A percentile compares a stretch with the other conserved stretches of the same genome.
These are phyloP conservation scores for Hydrolagus affinis DNA, from an alignment of 2,113 vertebrate species.

Conservation along the genomic window DNA sequence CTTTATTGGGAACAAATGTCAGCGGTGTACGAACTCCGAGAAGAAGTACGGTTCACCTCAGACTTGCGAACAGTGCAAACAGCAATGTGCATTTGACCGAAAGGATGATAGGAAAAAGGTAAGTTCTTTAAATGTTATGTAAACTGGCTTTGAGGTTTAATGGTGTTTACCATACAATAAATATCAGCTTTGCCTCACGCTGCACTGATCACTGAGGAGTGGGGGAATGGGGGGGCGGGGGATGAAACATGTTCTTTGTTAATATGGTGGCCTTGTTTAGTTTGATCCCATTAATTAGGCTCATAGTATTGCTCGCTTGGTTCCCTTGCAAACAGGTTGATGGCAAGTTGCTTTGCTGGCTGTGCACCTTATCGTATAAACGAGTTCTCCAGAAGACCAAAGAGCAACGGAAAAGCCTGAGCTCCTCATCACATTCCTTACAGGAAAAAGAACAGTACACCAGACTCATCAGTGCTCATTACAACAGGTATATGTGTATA, in stretches of 20 bases:
- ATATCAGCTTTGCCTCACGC: not conserved
- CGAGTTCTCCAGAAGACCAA: slow-evolving; percentile 66
- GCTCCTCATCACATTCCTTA: slow-evolving; percentile 56
- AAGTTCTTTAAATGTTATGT: slow-evolving; percentile 33
- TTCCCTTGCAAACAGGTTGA: slow-evolving; percentile 50
- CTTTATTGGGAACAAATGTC: slow-evolving; percentile 67
- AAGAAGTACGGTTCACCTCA: slow-evolving; percentile 64
- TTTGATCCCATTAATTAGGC: not conserved
- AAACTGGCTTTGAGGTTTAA: too few relatives aligned
- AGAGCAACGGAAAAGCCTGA: slow-evolving; percentile 62
- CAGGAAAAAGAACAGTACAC: slow-evolving; percentile 62
- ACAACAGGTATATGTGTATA: slow-evolving; percentile 54
- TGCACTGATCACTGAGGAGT: not conserved
- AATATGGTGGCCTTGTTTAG: not conserved
- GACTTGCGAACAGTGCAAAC: slow-evolving; percentile 66
- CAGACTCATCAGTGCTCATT: slow-evolving; percentile 52
- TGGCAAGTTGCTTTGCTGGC: slow-evolving; percentile 64
- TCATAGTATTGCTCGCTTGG: not conserved
- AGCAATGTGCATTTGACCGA: slow-evolving; percentile 63
- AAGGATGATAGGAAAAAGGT: slow-evolving; percentile 69
- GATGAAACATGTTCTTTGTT: not conserved
- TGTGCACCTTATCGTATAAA: slow-evolving; percentile 62
- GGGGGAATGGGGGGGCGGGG: not conserved
- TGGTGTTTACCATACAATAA: too few relatives aligned
- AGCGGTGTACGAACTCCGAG: slow-evolving; percentile 65